Base-by-base conservation (phyloP, 2,113 vertebrate genomes). In the Callionymus lyra region DNA sequence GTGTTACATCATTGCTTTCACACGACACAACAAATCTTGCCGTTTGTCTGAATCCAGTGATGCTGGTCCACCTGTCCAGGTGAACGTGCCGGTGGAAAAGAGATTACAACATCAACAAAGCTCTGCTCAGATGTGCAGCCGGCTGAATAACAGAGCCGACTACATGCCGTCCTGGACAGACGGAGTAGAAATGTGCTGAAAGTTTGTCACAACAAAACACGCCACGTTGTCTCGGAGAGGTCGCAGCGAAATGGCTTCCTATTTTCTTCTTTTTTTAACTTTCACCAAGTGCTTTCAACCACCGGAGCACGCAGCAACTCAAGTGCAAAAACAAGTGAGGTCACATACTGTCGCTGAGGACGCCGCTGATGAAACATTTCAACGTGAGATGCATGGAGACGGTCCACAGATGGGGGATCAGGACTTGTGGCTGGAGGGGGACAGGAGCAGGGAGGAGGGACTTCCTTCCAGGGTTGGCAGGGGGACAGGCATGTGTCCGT, bases 391-490 rank as follows among this genome's bases (percentile, higher is more conserved):
- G 39, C 10, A 50, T 50, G 42, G 53, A 43, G 50, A 36, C 38
- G 47, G 18, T 52, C 44, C 11, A 16, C 52, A 50, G 58, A 68
- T 16, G 47, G 42, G n/a, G 53, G 61, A 91, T 94, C 91, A 96
- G 84, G 92, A 93, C 74, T 93, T 94, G 81, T 91, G 89, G 57
- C 83, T 77, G 10, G 71, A 85, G 2, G 88, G 88, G 41, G 90
- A 90, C 72, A 93, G 88, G 78, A 94, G 84, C 53, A 89, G 80
- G 50, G 93, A 89, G 68, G 92, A 90, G 64, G 91, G 86, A 59
- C 89, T 83, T 81, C 92, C 87, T 55, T 94, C 93, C 89, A 94
- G 74, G 51, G 79, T 86, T 76, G 89, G 89, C 66, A 94, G 81
- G 18, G 88, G 87, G 70, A 94, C 76, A 21, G 92, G 90, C 79